phyloP scores from a whole-genome alignment of 2,888 invertebrate genomes.

The Ectropis crepuscularia region DNA sequence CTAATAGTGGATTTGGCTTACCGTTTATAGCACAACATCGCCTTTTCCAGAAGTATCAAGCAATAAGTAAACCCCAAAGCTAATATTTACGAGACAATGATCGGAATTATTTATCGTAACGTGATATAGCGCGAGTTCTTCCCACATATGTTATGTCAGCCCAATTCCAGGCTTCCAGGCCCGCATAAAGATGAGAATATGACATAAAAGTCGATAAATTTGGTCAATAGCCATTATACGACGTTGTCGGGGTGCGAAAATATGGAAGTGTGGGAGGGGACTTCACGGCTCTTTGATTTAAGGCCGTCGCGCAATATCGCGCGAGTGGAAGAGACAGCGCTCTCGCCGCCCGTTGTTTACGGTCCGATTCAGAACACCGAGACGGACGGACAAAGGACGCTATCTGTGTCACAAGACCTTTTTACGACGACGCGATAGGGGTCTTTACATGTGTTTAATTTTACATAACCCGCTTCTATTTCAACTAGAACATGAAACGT shows the following conservation, averaged over 20 bases:
- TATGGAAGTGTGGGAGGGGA: constrained; percentile 74
- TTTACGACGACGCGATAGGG: constrained; percentile 29
- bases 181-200: constrained; percentile 80
- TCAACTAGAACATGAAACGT: not conserved
- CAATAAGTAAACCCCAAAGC: constrained; percentile 53
- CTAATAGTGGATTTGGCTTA: constrained; percentile 14
- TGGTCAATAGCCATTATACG: constrained; percentile 82
- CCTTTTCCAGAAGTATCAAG: constrained; percentile 35
- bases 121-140: constrained; percentile 53
- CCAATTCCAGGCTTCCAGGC: constrained; percentile 63
- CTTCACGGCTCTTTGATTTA: constrained; percentile 81
- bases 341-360: constrained; percentile 39
- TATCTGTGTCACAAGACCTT: constrained; percentile 43
- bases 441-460: constrained; percentile 33
- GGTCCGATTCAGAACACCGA: constrained; percentile 37
- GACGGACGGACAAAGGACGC: constrained; percentile 38
- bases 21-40: constrained; percentile 24
- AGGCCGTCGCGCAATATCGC: constrained; percentile 47
- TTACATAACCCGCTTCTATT: constrained; percentile 12
- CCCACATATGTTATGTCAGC: constrained; percentile 62
- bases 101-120: constrained; percentile 62
- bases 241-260: constrained; percentile 80
- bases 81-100: constrained; percentile 55
- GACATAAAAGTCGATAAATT: constrained; percentile 82
- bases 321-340: constrained; percentile 43